These are phyloP conservation scores for Drosophila leontia DNA, from an alignment of 1,140 invertebrate genomes.

Conservation along the genomic window DNA sequence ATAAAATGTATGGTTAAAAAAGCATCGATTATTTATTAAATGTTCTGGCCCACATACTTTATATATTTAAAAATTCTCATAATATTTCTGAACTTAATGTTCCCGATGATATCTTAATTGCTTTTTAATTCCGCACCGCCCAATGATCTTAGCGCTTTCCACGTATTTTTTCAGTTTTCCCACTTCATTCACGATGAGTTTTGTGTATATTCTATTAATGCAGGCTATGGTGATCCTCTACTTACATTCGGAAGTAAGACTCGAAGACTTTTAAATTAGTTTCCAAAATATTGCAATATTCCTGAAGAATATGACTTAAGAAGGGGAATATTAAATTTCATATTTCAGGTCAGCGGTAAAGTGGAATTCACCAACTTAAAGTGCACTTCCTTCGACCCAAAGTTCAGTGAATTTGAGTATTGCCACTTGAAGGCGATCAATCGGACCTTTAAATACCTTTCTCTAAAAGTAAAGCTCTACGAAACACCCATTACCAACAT, in stretches of 20 bases:
- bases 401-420: conserved; percentile 1
- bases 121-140: background rate
- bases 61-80: background rate
- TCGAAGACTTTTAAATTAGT: too few relatives aligned
- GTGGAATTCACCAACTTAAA: conserved; percentile 2
- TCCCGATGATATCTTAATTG: background rate
- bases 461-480: conserved; percentile 2
- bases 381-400: background rate
- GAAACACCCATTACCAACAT: background rate
- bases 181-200: background rate
- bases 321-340: background rate
- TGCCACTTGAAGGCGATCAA: background rate
- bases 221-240: background rate
- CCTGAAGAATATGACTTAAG: background rate
- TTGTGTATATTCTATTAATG: too few relatives aligned
- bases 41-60: background rate
- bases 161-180: background rate
- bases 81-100: background rate
- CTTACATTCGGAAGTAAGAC: background rate
- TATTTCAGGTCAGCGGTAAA: background rate
- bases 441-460: conserved; percentile 2
- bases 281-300: background rate
- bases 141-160: background rate
- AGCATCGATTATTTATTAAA: background rate
- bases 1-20: background rate